Percentiles rank a stretch among this genome's conserved stretches.
phyloP scores from a whole-genome alignment of 2,113 vertebrate species.

The Leptobrachium ailaonicum region DNA sequence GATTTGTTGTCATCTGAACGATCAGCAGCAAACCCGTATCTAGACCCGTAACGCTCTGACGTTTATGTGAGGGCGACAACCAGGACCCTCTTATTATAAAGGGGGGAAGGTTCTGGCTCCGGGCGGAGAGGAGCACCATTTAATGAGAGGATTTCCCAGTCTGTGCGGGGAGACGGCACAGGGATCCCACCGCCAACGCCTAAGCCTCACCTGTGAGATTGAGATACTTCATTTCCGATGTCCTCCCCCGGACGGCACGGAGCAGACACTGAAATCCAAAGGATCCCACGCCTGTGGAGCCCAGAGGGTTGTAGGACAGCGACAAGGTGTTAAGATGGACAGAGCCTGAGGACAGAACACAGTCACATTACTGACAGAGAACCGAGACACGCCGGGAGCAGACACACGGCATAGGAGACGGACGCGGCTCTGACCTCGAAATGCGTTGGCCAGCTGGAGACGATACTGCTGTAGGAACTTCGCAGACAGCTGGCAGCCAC shows the following conservation, averaged over 20 bases:
- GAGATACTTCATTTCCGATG: conserved; percentile 60
- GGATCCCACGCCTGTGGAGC: conserved; percentile 68
- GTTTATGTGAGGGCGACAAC: too few species aligned
- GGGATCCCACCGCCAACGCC: too few species aligned
- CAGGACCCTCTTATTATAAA: too few species aligned
- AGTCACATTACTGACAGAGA: not conserved
- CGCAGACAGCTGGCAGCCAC: conserved; percentile 72
- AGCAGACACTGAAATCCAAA: conserved; percentile 67
- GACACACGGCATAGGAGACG: not conserved
- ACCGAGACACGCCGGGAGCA: not conserved
- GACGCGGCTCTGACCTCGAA: conserved; percentile 64
- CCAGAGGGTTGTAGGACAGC: conserved; percentile 81
- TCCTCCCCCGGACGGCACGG: conserved; percentile 58
- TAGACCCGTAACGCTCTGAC: too few species aligned
- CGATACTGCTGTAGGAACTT: conserved; percentile 75
- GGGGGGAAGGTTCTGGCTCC: too few species aligned
- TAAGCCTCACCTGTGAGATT: conserved; percentile 67
- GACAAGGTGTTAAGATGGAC: conserved; percentile 67
- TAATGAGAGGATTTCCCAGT: too few species aligned
- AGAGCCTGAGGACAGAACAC: conserved; percentile 57
- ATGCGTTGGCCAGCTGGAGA: conserved; percentile 62
- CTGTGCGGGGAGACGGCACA: not conserved
- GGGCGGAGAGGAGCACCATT: not conserved
- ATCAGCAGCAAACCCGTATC: too few species aligned
- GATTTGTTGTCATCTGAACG: too few species aligned